A percentile compares a stretch with the other conserved stretches of the same genome.
Conservation (phyloP, 2,888 invertebrate species). For the Eumerus sabulonum region DNA sequence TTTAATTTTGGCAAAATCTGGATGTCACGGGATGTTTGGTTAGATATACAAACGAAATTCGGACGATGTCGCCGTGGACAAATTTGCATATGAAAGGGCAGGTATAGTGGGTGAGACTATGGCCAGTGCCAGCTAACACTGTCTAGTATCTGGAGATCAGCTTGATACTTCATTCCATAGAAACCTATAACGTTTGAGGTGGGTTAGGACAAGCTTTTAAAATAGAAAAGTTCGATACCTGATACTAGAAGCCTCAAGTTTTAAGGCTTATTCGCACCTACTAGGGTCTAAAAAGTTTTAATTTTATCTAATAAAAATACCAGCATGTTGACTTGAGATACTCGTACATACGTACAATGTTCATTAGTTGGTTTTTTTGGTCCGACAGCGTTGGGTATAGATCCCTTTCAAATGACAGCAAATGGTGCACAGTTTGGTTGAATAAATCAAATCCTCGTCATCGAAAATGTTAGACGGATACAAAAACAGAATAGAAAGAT, state of each 20-base stretch:
- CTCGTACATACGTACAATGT: background rate
- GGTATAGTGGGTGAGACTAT: too few relatives aligned
- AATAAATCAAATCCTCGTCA: slow-evolving; percentile 57
- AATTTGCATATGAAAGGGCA: slow-evolving; percentile 51
- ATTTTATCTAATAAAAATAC: too few relatives aligned
- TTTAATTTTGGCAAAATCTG: slow-evolving; percentile 59
- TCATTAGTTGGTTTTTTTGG: slow-evolving; percentile 19
- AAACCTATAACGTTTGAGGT: too few relatives aligned
- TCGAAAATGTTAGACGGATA: slow-evolving; percentile 10
- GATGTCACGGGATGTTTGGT: slow-evolving; percentile 54
- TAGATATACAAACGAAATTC: slow-evolving; percentile 44
- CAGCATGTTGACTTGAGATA: too few relatives aligned
- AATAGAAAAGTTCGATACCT: too few relatives aligned
- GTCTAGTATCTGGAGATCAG: too few relatives aligned
- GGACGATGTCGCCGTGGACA: slow-evolving; percentile 20
- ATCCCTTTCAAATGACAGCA: slow-evolving; percentile 29
- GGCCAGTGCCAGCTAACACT: too few relatives aligned
- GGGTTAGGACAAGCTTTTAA: too few relatives aligned
- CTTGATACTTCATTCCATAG: too few relatives aligned
- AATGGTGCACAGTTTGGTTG: slow-evolving; percentile 26
- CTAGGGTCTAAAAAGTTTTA: too few relatives aligned
- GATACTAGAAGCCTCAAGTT: too few relatives aligned
- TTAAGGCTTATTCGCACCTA: too few relatives aligned
- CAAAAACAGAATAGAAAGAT: slow-evolving; percentile 12
- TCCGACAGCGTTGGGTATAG: slow-evolving; percentile 15